These are phyloP conservation scores for Acleris cristana DNA, from an alignment of 2,888 invertebrate species.

Conservation along the genomic window DNA sequence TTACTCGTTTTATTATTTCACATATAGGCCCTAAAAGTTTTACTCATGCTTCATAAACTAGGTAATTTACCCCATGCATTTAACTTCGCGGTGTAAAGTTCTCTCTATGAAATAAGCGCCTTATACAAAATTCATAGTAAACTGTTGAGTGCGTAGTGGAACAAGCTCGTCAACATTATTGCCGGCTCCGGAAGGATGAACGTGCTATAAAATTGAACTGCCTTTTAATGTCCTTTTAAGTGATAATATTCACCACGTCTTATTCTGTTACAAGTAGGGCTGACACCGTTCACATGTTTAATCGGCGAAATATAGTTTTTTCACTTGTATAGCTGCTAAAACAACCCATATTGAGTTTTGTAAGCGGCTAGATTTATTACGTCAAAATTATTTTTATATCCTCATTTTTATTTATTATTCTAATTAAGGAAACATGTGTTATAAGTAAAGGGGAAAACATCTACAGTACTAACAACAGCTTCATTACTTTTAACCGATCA, in stretches of 20 bases:
- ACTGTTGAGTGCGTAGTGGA: constrained; percentile 21
- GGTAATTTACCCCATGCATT: constrained; percentile 14
- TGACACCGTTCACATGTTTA: not conserved
- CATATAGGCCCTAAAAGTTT: not conserved
- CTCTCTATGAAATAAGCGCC: constrained; percentile 18
- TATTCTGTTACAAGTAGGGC: constrained; percentile 25
- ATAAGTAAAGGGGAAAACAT: too few relatives aligned
- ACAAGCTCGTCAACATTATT: constrained; percentile 52
- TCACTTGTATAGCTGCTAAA: not conserved
- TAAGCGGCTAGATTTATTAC: too few relatives aligned
- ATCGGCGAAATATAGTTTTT: not conserved
- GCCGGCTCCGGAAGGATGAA: constrained; percentile 47
- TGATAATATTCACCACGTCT: constrained; percentile 49
- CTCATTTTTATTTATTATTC: too few relatives aligned
- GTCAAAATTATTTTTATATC: too few relatives aligned
- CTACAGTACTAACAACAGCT: too few relatives aligned
- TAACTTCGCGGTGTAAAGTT: constrained; percentile 19
- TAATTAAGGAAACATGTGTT: too few relatives aligned
- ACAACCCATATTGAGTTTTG: too few relatives aligned
- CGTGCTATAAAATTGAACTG: constrained; percentile 56
- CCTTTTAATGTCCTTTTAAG: constrained; percentile 49
- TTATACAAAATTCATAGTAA: constrained; percentile 32
- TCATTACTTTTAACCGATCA: too few relatives aligned
- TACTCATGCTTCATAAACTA: not conserved
- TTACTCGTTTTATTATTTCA: too few relatives aligned